Evolutionary conservation across 2,888 invertebrate genomes (phyloP).

Genomic region (Polia nebulosa): DNA sequence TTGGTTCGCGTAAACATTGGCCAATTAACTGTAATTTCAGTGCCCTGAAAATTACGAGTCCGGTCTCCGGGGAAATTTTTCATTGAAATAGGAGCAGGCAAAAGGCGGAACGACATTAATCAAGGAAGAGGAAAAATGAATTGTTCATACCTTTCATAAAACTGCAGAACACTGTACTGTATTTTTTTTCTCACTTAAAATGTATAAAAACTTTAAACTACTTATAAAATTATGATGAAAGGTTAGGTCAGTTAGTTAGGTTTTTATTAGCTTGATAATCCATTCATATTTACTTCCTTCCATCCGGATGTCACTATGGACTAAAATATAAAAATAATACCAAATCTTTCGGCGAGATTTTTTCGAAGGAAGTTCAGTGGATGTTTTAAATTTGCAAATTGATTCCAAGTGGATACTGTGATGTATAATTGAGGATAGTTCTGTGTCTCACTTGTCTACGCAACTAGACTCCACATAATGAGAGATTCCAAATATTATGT

Average conservation of each 20-base stretch:
- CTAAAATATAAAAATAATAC: neutral
- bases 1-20: slow-evolving; percentile 70
- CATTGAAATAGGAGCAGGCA: slow-evolving; percentile 83
- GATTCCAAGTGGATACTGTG: too few relatives aligned
- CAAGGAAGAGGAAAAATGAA: slow-evolving; percentile 75
- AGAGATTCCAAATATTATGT: too few relatives aligned
- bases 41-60: slow-evolving; percentile 77
- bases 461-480: too few relatives aligned
- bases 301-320: neutral
- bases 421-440: too few relatives aligned
- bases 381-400: too few relatives aligned
- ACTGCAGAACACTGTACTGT: slow-evolving; percentile 13
- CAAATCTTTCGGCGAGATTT: too few relatives aligned
- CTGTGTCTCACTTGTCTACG: too few relatives aligned
- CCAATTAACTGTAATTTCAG: slow-evolving; percentile 78
- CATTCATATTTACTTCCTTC: neutral
- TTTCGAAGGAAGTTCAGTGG: too few relatives aligned
- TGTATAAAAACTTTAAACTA: too few relatives aligned
- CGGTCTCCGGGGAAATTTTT: slow-evolving; percentile 86
- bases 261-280: neutral
- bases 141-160: slow-evolving; percentile 43
- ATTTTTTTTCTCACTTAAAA: slow-evolving; percentile 5
- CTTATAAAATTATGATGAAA: too few relatives aligned
- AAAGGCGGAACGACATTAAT: slow-evolving; percentile 82
- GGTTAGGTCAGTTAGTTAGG: neutral